Conservation (phyloP, 2,888 invertebrate species). For the Aspidiotus destructor region DNA sequence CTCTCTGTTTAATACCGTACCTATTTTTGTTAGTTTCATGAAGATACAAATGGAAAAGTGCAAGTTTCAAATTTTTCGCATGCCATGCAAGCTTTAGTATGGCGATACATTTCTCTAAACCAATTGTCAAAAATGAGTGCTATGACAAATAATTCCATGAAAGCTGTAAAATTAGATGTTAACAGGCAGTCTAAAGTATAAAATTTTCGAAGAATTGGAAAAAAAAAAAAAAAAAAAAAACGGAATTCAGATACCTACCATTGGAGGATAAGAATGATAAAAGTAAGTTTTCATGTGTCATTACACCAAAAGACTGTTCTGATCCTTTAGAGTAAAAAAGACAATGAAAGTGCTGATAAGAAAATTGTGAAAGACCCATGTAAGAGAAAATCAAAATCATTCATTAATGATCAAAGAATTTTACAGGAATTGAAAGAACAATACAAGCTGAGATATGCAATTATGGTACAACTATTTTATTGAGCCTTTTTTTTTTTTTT, state of each 20-base stretch:
- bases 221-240: conserved; percentile 76
- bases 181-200: conserved; percentile 83
- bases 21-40: neutral
- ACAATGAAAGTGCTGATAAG: no score
- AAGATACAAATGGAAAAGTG: neutral
- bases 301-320: neutral
- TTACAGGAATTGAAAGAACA: no score
- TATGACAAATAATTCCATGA: conserved; percentile 87
- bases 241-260: conserved; percentile 74
- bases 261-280: conserved; percentile 63
- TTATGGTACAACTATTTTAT: no score
- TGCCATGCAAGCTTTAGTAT: conserved; percentile 82
- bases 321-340: no score
- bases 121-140: conserved; percentile 69
- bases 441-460: no score
- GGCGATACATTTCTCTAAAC: conserved; percentile 81
- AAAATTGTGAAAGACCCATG: no score
- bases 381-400: no score
- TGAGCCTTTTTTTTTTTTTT: no score
- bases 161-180: conserved; percentile 88
- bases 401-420: no score
- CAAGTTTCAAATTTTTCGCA: conserved; percentile 57
- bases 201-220: conserved; percentile 77
- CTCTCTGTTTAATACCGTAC: neutral
- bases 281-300: conserved; percentile 46